phyloP scores from a whole-genome alignment of 1,140 invertebrate genomes.

The Eciton burchellii region DNA sequence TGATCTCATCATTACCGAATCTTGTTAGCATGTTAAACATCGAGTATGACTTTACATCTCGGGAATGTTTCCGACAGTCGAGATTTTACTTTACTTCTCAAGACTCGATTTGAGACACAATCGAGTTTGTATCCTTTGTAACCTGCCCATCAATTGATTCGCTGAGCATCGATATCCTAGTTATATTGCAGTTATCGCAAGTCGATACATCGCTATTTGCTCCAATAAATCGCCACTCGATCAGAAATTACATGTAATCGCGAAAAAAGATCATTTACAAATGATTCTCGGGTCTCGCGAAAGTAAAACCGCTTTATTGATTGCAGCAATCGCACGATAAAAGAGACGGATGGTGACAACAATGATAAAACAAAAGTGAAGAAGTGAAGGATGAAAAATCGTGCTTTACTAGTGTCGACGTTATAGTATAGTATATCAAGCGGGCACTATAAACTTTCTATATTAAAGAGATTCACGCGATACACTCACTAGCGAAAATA shows the following conservation, averaged over 20 bases:
- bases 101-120: slow-evolving; percentile 7
- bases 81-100: neutral
- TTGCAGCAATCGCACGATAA: slow-evolving; percentile 32
- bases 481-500: slow-evolving; percentile 33
- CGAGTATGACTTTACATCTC: neutral
- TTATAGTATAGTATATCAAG: too few relatives aligned
- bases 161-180: too few relatives aligned
- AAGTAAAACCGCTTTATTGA: slow-evolving; percentile 18
- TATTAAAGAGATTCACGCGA: slow-evolving; percentile 26
- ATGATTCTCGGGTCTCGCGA: slow-evolving; percentile 14
- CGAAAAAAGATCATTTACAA: neutral
- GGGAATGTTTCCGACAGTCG: neutral
- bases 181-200: too few relatives aligned
- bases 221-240: too few relatives aligned
- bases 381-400: slow-evolving; percentile 35
- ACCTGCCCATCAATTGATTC: neutral
- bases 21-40: neutral
- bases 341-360: neutral
- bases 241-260: too few relatives aligned
- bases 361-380: slow-evolving; percentile 35
- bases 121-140: neutral
- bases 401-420: too few relatives aligned
- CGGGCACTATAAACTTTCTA: slow-evolving; percentile 34
- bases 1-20: neutral
- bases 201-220: too few relatives aligned